Evolutionary conservation across 2,797 vertebrate genomes (phyloP).

Genomic region (Chloroceryle amazona): DNA sequence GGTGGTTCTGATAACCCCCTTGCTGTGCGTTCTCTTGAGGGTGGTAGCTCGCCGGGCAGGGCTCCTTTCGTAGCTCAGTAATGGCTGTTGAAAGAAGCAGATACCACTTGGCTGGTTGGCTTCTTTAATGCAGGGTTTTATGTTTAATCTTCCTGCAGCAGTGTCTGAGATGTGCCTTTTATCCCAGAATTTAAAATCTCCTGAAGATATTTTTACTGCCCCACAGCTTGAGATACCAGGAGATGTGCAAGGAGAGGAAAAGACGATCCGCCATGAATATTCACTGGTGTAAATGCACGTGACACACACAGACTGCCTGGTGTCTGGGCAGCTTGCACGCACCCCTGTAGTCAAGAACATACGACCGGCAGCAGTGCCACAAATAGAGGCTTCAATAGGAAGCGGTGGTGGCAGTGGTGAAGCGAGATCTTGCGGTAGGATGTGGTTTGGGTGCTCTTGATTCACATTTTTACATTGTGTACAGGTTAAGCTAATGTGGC

Average conservation of each 20-base stretch:
- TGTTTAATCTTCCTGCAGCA: background rate
- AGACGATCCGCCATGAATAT: background rate
- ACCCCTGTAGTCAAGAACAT: background rate
- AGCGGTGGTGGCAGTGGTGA: background rate
- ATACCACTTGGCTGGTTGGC: background rate
- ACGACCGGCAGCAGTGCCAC: background rate
- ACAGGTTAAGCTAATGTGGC: conserved; percentile 13
- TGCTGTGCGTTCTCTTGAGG: background rate
- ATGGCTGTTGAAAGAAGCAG: background rate
- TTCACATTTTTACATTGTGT: conserved; percentile 9
- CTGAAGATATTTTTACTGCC: background rate
- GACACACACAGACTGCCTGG: fast-evolving
- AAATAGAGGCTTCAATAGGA: conserved; percentile 43
- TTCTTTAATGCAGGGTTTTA: background rate
- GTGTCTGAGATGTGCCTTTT: background rate
- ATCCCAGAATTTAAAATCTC: background rate
- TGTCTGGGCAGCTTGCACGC: background rate
- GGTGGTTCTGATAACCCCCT: background rate
- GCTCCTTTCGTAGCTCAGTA: background rate
- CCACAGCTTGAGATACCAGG: background rate
- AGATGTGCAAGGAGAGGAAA: background rate
- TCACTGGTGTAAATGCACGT: background rate
- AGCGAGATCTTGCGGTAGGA: conserved; percentile 42
- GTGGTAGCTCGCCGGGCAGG: background rate
- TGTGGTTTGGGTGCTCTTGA: conserved; percentile 54